Evolutionary conservation across 2,113 vertebrate genomes (phyloP).

Genomic region (Calypte anna): DNA sequence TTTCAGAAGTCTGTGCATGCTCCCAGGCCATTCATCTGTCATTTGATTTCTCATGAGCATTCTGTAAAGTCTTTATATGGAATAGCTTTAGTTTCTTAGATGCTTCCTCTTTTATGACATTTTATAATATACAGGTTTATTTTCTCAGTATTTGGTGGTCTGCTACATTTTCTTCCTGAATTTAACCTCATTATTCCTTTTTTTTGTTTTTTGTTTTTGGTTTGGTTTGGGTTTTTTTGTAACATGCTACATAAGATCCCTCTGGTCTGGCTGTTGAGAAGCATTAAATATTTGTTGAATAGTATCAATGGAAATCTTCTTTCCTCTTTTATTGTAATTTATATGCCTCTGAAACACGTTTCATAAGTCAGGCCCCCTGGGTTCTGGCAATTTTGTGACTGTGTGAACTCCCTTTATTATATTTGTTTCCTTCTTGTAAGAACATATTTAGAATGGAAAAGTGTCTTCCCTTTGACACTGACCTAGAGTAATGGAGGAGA

Average conservation of each 20-base stretch:
- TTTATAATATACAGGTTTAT: not conserved
- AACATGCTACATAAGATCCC: not conserved
- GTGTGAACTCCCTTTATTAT: not conserved
- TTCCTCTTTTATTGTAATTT: not conserved
- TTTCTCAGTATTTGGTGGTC: not conserved
- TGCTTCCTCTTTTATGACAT: not conserved
- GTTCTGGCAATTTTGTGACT: not conserved
- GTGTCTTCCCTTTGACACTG: not conserved
- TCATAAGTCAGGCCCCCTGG: not conserved
- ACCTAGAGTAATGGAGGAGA: not conserved
- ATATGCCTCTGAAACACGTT: not conserved
- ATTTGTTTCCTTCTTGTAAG: not conserved
- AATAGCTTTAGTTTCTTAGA: not conserved
- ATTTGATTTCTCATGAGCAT: not conserved
- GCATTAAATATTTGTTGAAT: not conserved
- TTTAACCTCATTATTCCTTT: not conserved
- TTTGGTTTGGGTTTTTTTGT: no score
- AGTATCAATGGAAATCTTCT: not conserved
- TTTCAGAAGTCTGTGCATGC: not conserved
- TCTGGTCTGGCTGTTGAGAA: not conserved
- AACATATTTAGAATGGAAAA: not conserved
- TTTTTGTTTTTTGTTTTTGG: no score
- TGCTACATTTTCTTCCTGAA: not conserved
- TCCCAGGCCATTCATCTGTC: not conserved
- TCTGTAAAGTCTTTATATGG: not conserved